Conservation (phyloP, 2,888 invertebrate genomes). For the Cephalotes varians region DNA sequence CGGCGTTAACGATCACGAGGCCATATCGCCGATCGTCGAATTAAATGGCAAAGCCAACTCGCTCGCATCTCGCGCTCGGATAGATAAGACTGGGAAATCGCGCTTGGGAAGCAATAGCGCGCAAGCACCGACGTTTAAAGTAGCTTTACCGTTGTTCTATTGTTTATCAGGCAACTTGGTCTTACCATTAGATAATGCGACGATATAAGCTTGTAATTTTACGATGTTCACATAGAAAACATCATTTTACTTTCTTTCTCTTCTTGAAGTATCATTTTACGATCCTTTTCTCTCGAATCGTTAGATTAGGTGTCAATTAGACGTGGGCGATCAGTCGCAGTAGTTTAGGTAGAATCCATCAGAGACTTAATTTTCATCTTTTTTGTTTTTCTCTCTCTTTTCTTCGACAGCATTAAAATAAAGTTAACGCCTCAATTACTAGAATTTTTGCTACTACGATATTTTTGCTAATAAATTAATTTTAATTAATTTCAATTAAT, state of each 20-base stretch:
- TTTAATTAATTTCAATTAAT: not conserved
- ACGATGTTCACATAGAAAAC: not conserved
- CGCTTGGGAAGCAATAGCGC: conserved; percentile 27
- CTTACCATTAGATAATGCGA: conserved; percentile 5
- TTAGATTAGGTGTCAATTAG: conserved; percentile 76
- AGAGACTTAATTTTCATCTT: conserved; percentile 37
- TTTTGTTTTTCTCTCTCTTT: not conserved
- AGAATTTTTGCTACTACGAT: not conserved
- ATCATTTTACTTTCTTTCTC: conserved; percentile 8
- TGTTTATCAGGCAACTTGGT: conserved; percentile 19
- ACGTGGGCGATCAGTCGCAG: conserved; percentile 74
- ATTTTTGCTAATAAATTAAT: not conserved
- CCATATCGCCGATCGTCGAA: conserved; percentile 44
- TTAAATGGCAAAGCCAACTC: conserved; percentile 45
- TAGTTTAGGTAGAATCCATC: conserved; percentile 59
- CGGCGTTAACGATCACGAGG: conserved; percentile 44
- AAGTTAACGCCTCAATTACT: not conserved
- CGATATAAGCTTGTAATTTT: conserved; percentile 32
- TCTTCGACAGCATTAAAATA: not conserved
- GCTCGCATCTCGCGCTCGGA: conserved; percentile 46
- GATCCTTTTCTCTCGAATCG: conserved; percentile 48
- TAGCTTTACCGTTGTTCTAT: conserved; percentile 36
- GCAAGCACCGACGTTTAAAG: conserved; percentile 9
- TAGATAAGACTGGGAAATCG: conserved; percentile 30
- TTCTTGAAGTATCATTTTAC: conserved; percentile 25